Base-by-base conservation (phyloP, 1,140 invertebrate species). In the Cotesia glomerata region DNA sequence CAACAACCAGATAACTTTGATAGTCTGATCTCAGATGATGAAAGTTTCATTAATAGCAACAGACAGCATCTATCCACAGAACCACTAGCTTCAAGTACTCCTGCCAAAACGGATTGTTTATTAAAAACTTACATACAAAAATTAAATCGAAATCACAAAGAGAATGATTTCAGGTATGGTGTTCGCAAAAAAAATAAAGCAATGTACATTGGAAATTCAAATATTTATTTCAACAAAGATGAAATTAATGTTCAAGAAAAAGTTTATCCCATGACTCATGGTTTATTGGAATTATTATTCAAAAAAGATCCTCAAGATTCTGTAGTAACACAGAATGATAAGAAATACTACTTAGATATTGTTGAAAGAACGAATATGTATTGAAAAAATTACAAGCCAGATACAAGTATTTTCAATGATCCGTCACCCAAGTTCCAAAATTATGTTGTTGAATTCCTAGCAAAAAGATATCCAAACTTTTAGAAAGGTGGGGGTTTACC, bases 341-440 rank as follows among this genome's bases (percentile, higher is more conserved):
- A 5, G 39, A 52, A 64, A n/a, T 52, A 71, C 54, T 71, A 65
- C 52, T 1, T 13, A 14, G 8, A 14, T 36, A 71, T 71, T 39
- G 13, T 71, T 14, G 52, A 59, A 8, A 36, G 14, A 18, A 65
- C 69, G 0, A 64, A 71, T 54, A 61, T 45, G 14, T 45, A 71
- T 71, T 11, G 69, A 56, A 65, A 58, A 18, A 26, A 58, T 14
- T 66, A 71, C 34, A 49, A 35, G 8, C 9, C 36, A 5, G 7
- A 61, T 9, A 26, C 5, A 4, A 34, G 32, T 34, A 32, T 61
- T 61, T 7, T 14, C 8, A 8, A 61, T 26, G 5, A 34, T 61
- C 18, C 8, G 0, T 26, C 16, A 9, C 5, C 8, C 2, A 61
- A 61, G 32, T 61, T 9, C 13, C 2, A 61, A 61, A 61, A 61